Conservation (phyloP, 92 coral and sea anemone genomes). For the Pocillopora meandrina region DNA sequence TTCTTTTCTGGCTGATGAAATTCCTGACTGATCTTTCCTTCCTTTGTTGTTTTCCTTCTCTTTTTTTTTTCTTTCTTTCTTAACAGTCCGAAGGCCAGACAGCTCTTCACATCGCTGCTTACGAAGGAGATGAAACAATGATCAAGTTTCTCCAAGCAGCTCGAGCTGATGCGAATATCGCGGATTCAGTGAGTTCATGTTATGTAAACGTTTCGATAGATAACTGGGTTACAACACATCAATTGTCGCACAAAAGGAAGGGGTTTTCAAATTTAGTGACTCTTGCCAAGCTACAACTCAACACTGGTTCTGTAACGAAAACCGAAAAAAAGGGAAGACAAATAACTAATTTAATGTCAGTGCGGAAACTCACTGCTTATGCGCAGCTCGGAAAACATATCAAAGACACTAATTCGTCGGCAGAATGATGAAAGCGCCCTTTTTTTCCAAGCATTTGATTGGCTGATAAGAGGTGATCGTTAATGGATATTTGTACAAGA, state of each 20-base stretch:
- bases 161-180: conserved; percentile 79
- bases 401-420: not conserved
- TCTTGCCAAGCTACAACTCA: too few relatives aligned
- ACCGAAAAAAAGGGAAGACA: not conserved
- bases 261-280: too few relatives aligned
- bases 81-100: conserved; percentile 92
- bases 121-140: conserved; percentile 91
- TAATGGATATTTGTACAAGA: not conserved
- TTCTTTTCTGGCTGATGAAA: not conserved
- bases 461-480: too few relatives aligned
- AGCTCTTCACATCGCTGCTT: conserved; percentile 93
- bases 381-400: not conserved
- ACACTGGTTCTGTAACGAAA: too few relatives aligned
- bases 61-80: not conserved
- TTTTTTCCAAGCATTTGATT: not conserved
- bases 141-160: conserved; percentile 80
- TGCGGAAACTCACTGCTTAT: not conserved
- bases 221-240: not conserved
- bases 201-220: not conserved
- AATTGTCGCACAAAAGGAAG: not conserved
- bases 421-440: not conserved
- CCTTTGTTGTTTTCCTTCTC: not conserved
- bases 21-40: not conserved
- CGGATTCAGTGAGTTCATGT: conserved; percentile 61
- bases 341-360: not conserved